phyloP scores from a whole-genome alignment of 2,888 invertebrate species.

The Emmelina monodactyla region DNA sequence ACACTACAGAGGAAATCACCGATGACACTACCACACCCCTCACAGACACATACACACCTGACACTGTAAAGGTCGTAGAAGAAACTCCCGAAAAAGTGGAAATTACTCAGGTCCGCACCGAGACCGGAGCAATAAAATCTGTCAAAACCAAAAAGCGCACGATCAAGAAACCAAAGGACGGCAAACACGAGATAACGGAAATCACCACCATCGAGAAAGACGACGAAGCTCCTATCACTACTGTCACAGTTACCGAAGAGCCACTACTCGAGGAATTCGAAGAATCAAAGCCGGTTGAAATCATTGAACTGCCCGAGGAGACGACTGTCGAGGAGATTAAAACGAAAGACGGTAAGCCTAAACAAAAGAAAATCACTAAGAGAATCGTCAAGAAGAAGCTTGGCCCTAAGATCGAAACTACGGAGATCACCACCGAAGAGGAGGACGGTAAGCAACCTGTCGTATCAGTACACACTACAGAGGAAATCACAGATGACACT shows the following conservation, averaged over 20 bases:
- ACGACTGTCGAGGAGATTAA: conserved; percentile 30
- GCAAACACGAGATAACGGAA: conserved; percentile 21
- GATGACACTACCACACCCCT: conserved; percentile 7
- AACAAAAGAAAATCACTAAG: conserved; percentile 26
- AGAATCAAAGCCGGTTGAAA: conserved; percentile 18
- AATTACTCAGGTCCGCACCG: conserved; percentile 30
- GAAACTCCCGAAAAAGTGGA: conserved; percentile 13
- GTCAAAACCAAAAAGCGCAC: conserved; percentile 18
- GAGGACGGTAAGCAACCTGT: conserved; percentile 20
- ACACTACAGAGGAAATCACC: conserved; percentile 18
- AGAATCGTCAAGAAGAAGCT: conserved; percentile 24
- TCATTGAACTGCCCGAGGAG: conserved; percentile 18
- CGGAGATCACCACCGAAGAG: conserved; percentile 14
- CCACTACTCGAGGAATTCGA: not conserved
- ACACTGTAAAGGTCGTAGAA: conserved; percentile 18
- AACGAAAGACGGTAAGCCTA: conserved; percentile 18
- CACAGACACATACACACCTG: not conserved
- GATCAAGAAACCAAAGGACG: conserved; percentile 21
- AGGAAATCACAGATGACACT: conserved; percentile 21
- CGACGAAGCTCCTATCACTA: conserved; percentile 29
- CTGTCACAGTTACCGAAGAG: conserved; percentile 3
- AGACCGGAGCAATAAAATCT: conserved; percentile 24
- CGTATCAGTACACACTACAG: conserved; percentile 19
- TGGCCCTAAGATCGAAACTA: conserved; percentile 21
- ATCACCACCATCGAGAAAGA: conserved; percentile 26